Conservation (phyloP, 2,113 vertebrate genomes). For the Mixornis gularis region DNA sequence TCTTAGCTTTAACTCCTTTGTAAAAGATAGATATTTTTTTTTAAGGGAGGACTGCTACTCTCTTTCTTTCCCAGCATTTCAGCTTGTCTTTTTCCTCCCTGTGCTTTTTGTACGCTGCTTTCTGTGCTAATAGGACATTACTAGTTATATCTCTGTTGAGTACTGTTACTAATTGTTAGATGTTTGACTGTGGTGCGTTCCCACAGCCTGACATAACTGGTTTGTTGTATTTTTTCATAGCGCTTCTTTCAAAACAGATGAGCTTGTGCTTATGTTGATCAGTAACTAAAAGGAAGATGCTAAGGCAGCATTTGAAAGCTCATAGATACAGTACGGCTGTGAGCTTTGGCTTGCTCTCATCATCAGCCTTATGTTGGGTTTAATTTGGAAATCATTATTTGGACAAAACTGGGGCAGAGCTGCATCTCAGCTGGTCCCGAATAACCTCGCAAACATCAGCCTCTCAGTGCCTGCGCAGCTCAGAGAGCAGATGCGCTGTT, state of each 20-base stretch:
- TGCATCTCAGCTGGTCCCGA: neutral
- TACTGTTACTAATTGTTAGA: neutral
- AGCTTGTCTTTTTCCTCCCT: neutral
- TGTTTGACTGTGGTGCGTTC: neutral
- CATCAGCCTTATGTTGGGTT: neutral
- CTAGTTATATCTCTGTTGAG: neutral
- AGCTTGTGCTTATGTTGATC: neutral
- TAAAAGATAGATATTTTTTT: neutral
- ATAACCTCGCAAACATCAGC: neutral
- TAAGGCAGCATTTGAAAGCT: neutral
- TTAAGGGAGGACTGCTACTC: neutral
- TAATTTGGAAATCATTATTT: conserved; percentile 25
- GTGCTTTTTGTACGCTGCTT: neutral
- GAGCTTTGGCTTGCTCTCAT: neutral
- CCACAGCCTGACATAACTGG: neutral
- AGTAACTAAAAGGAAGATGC: neutral
- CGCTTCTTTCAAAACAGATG: neutral
- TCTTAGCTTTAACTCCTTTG: neutral
- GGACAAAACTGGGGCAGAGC: conserved; percentile 18
- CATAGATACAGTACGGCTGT: neutral
- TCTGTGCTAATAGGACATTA: neutral
- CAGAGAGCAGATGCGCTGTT: neutral
- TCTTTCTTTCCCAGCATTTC: neutral
- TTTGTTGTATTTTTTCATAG: neutral
- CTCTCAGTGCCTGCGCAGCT: neutral